A percentile compares a stretch with the other conserved stretches of the same genome.
Conservation (phyloP, 1,140 invertebrate genomes). For the Holotrichia oblita region DNA sequence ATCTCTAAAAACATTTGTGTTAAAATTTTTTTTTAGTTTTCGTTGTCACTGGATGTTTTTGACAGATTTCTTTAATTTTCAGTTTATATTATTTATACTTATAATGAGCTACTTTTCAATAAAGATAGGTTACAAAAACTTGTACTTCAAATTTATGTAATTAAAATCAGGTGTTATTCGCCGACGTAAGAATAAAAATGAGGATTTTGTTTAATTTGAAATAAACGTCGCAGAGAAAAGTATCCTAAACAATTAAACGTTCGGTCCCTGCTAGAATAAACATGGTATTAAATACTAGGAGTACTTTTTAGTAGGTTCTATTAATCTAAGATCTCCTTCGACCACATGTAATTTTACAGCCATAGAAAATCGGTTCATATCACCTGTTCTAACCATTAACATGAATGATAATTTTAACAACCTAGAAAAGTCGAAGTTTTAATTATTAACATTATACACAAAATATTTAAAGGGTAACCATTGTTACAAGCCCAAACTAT, state of each 20-base stretch:
- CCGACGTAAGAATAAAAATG: not conserved
- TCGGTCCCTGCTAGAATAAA: not conserved
- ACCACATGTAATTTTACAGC: too few species aligned
- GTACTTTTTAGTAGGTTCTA: too few species aligned
- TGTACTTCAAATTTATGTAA: conserved; percentile 1
- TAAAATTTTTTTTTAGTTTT: not conserved
- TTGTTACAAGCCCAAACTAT: too few species aligned
- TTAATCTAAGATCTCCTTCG: too few species aligned
- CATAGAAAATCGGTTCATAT: too few species aligned
- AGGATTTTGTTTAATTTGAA: not conserved
- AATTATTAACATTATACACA: too few species aligned
- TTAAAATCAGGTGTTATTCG: not conserved
- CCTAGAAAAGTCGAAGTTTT: too few species aligned
- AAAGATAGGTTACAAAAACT: not conserved
- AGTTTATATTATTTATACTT: not conserved
- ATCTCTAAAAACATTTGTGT: not conserved
- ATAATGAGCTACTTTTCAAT: not conserved
- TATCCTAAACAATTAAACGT: not conserved
- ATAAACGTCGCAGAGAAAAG: not conserved
- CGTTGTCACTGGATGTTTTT: not conserved
- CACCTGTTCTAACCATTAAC: too few species aligned
- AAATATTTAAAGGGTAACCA: too few species aligned
- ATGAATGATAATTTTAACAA: too few species aligned
- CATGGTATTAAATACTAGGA: too few species aligned
- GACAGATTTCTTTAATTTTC: not conserved